Conservation (phyloP, 2,888 invertebrate genomes). For the Callimorpha dominula region DNA sequence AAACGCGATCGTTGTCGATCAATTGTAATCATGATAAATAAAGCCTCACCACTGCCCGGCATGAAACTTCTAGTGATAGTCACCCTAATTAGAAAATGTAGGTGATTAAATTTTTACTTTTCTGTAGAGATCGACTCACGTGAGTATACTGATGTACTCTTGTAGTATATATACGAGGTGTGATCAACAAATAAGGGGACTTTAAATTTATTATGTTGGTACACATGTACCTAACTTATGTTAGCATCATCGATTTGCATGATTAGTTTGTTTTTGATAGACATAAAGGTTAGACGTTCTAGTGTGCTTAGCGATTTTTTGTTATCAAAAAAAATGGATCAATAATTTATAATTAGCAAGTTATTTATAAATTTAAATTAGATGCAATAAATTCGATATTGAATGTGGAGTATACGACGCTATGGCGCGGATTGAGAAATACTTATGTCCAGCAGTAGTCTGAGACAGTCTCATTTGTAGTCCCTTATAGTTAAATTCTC, state of each 20-base stretch:
- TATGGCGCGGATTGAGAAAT: too few species aligned
- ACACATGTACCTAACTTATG: too few species aligned
- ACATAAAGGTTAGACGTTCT: too few species aligned
- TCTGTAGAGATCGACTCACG: background rate
- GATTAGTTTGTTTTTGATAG: too few species aligned
- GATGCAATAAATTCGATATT: too few species aligned
- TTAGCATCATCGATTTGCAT: too few species aligned
- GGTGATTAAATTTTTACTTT: background rate
- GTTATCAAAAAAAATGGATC: too few species aligned
- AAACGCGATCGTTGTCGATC: conserved; percentile 2
- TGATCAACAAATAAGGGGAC: background rate
- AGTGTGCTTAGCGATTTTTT: too few species aligned
- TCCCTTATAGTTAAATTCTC: background rate
- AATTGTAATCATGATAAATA: background rate
- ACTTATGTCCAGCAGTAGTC: too few species aligned
- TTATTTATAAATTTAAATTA: too few species aligned
- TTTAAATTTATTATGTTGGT: background rate
- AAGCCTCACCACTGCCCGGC: background rate
- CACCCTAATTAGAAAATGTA: background rate
- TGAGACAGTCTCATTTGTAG: background rate
- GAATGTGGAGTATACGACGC: too few species aligned
- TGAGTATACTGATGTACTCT: background rate
- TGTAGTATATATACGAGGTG: background rate
- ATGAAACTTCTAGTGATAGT: background rate
- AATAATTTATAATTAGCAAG: too few species aligned